Conservation (phyloP, 1,140 invertebrate genomes). For the Cydia strobilella region DNA sequence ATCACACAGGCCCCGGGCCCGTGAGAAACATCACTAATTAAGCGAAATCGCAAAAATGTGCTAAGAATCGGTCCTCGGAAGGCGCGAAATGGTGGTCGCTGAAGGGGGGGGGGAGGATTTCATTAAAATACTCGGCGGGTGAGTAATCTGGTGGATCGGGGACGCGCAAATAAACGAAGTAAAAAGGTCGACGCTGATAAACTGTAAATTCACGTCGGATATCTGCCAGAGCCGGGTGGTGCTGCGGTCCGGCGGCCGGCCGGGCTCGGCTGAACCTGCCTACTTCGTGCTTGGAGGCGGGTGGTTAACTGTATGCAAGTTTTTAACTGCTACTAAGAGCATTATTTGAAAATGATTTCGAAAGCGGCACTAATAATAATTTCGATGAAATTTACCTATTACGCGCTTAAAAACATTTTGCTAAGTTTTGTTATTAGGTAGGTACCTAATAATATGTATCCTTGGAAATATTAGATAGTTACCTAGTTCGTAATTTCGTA, state of each 20-base stretch:
- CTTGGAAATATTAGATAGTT: too few relatives aligned
- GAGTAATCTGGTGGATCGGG: constrained; percentile 19
- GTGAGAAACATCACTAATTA: constrained; percentile 31
- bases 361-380: too few relatives aligned
- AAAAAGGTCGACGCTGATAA: constrained; percentile 10
- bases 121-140: constrained; percentile 19
- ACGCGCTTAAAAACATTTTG: too few relatives aligned
- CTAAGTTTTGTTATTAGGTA: too few relatives aligned
- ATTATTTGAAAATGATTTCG: too few relatives aligned
- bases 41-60: constrained; percentile 30
- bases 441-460: too few relatives aligned
- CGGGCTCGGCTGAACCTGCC: not conserved
- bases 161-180: not conserved
- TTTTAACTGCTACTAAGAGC: too few relatives aligned
- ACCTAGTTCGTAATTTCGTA: too few relatives aligned
- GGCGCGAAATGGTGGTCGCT: not conserved
- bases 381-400: too few relatives aligned
- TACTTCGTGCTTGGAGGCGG: not conserved
- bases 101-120: not conserved
- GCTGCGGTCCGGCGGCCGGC: not conserved
- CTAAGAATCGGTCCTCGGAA: constrained; percentile 12
- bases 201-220: constrained; percentile 10
- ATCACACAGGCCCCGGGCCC: not conserved
- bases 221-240: not conserved
- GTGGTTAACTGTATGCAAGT: too few relatives aligned